phyloP scores from a whole-genome alignment of 2,113 vertebrate species.

The Heliornis fulica region DNA sequence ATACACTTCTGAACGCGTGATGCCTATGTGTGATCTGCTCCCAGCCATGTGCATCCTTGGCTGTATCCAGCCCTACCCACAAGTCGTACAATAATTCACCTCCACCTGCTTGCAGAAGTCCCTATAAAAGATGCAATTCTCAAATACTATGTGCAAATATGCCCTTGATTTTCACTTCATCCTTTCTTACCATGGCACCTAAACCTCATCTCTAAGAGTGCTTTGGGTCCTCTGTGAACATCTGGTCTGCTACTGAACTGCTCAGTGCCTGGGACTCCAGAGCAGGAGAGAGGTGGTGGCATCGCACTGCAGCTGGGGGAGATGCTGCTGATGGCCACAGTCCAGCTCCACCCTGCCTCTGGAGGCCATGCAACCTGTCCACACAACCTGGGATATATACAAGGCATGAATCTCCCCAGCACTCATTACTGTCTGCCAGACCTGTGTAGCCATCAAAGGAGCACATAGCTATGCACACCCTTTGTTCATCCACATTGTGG shows the following conservation, averaged over 20 bases:
- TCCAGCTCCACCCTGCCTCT: not conserved
- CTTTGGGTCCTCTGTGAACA: not conserved
- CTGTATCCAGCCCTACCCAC: not conserved
- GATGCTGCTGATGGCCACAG: not conserved
- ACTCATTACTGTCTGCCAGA: not conserved
- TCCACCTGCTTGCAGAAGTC: not conserved
- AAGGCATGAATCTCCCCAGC: not conserved
- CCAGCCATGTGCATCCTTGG: not conserved
- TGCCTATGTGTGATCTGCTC: not conserved
- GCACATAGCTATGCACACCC: not conserved
- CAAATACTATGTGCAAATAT: not conserved
- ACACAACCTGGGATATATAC: rapidly evolving
- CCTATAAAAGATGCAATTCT: not conserved
- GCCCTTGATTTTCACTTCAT: not conserved
- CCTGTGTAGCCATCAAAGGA: not conserved
- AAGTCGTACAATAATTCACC: not conserved
- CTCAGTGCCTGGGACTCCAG: not conserved
- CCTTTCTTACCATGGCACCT: not conserved
- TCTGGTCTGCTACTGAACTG: not conserved
- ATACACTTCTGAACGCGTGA: not conserved
- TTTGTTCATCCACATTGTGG: not conserved
- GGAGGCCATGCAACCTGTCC: not conserved
- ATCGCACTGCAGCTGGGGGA: not conserved
- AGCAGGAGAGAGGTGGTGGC: not conserved
- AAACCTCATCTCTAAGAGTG: not conserved